Conservation (phyloP, 1,140 invertebrate genomes). For the Musca domestica region DNA sequence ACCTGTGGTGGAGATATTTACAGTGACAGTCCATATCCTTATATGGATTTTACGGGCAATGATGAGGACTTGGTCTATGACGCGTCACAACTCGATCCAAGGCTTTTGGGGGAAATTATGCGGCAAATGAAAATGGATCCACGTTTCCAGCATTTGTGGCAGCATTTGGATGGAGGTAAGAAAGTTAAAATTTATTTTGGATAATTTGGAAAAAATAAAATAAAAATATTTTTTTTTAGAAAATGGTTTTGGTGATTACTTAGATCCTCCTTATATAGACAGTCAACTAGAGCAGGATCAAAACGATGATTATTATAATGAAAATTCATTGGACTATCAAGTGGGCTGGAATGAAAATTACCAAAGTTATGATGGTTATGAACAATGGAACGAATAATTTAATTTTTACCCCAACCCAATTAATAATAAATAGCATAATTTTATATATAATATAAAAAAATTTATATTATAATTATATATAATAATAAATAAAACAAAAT, state of each 20-base stretch:
- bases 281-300: neutral
- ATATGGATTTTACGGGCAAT: neutral
- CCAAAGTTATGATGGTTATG: neutral
- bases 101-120: neutral
- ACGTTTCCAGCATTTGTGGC: neutral
- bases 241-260: neutral
- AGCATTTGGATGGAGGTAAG: neutral
- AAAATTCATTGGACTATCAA: neutral
- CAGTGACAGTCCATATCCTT: neutral
- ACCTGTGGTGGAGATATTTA: neutral
- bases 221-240: neutral
- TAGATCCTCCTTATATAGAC: neutral
- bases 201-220: neutral
- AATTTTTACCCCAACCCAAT: no score
- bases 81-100: neutral
- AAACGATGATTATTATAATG: neutral
- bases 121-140: neutral
- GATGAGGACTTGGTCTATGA: neutral
- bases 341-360: neutral
- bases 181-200: neutral
- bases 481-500: no score
- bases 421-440: no score
- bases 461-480: no score
- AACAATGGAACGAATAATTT: no score
- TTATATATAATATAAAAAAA: no score